Evolutionary conservation across 2,113 vertebrate genomes (phyloP).

Genomic region (Zosterops hypoxanthus): DNA sequence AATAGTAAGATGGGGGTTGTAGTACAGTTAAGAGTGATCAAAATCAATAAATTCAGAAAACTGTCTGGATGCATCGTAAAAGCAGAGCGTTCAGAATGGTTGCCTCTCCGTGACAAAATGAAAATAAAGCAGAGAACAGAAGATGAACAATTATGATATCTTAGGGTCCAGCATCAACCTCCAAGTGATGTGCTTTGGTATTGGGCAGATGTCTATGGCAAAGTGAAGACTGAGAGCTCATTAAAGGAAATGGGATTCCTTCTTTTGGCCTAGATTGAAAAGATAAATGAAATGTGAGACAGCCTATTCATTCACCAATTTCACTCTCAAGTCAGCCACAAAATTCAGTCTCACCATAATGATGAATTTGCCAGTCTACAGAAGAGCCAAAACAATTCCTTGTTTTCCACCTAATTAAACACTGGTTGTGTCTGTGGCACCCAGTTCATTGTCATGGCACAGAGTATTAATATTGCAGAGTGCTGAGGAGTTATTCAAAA

Average conservation of each 20-base stretch:
- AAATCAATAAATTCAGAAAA: slow-evolving; percentile 18
- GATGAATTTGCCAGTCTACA: not conserved
- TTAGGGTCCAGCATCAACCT: not conserved
- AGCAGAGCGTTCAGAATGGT: not conserved
- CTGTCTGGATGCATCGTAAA: not conserved
- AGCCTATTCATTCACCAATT: not conserved
- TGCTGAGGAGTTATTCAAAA: not conserved
- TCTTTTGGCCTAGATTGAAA: not conserved
- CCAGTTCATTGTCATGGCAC: not conserved
- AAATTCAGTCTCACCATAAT: not conserved
- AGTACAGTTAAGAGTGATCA: not conserved
- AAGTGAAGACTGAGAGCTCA: not conserved
- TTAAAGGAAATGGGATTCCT: not conserved
- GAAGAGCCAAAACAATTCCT: not conserved
- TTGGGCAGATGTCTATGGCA: not conserved
- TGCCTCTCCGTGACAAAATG: not conserved
- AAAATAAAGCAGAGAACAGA: not conserved
- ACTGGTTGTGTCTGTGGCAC: not conserved
- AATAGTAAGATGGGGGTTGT: not conserved
- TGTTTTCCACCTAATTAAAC: not conserved
- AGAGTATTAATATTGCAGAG: not conserved
- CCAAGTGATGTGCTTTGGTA: not conserved
- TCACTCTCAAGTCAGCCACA: not conserved
- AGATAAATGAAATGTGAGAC: not conserved
- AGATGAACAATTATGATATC: not conserved